A percentile compares a stretch with the other conserved stretches of the same genome.
These are phyloP conservation scores for Monomorium pharaonis DNA, from an alignment of 1,140 invertebrate genomes.

Conservation along the genomic window DNA sequence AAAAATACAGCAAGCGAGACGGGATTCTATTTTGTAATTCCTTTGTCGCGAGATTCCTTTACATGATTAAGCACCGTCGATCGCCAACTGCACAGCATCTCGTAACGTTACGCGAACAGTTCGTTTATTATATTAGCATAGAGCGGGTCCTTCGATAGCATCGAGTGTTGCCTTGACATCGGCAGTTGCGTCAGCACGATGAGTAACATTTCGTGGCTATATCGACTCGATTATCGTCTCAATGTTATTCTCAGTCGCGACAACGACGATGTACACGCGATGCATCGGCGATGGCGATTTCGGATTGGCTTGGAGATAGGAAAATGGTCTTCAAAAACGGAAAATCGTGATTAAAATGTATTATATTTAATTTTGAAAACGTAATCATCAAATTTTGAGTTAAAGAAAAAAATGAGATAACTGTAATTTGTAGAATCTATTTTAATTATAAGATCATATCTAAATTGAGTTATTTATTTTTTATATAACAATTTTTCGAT, in stretches of 20 bases:
- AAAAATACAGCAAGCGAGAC: background rate
- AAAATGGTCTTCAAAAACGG: background rate
- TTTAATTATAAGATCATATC: background rate
- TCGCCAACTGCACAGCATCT: constrained; percentile 1
- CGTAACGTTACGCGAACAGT: constrained; percentile 13
- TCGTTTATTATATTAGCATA: constrained; percentile 51
- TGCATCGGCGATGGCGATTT: background rate
- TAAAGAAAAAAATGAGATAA: no score
- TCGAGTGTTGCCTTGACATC: constrained; percentile 66
- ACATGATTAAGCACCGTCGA: background rate
- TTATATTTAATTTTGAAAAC: background rate
- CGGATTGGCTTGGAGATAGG: background rate
- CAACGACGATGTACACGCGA: background rate
- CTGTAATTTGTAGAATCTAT: background rate
- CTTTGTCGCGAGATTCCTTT: background rate
- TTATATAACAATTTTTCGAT: background rate
- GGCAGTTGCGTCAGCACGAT: constrained; percentile 60
- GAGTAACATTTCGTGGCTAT: constrained; percentile 53
- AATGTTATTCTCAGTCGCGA: constrained; percentile 26
- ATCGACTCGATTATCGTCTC: constrained; percentile 52
- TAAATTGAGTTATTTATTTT: background rate
- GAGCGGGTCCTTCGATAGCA: constrained; percentile 48
- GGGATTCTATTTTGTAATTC: background rate
- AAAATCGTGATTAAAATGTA: background rate
- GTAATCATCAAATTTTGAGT: background rate